Evolutionary conservation across 2,113 vertebrate species (phyloP).

Genomic region (Aspidoscelis tigris): DNA sequence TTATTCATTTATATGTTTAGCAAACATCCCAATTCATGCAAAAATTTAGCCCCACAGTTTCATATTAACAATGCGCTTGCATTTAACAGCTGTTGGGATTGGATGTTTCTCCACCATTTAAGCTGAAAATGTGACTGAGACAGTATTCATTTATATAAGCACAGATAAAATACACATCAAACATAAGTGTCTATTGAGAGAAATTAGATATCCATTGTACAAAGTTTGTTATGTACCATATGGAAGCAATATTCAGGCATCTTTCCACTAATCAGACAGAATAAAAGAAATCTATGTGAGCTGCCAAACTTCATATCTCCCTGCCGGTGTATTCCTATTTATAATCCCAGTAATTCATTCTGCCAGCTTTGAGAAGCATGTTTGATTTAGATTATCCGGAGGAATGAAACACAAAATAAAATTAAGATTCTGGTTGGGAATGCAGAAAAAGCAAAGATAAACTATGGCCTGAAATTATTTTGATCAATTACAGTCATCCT

Average conservation of each 20-base stretch:
- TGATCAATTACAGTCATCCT: too few species aligned
- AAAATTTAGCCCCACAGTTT: neutral
- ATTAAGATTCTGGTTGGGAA: neutral
- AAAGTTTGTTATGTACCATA: neutral
- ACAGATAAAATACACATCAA: neutral
- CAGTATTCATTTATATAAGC: neutral
- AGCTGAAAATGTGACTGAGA: neutral
- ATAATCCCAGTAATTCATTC: neutral
- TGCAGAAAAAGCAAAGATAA: accelerated
- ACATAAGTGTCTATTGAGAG: neutral
- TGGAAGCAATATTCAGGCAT: neutral
- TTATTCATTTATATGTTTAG: neutral
- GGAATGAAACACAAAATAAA: neutral
- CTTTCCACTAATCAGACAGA: neutral
- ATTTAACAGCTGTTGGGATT: neutral
- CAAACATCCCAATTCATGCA: neutral
- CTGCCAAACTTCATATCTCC: accelerated
- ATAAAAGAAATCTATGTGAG: neutral
- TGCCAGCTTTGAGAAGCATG: accelerated
- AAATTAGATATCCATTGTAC: neutral
- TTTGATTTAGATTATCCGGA: neutral
- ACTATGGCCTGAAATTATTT: too few species aligned
- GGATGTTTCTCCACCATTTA: too few species aligned
- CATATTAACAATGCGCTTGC: neutral
- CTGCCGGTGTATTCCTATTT: accelerated